phyloP scores from a whole-genome alignment of 2,888 invertebrate genomes.

The Gisinianus flammeolus region DNA sequence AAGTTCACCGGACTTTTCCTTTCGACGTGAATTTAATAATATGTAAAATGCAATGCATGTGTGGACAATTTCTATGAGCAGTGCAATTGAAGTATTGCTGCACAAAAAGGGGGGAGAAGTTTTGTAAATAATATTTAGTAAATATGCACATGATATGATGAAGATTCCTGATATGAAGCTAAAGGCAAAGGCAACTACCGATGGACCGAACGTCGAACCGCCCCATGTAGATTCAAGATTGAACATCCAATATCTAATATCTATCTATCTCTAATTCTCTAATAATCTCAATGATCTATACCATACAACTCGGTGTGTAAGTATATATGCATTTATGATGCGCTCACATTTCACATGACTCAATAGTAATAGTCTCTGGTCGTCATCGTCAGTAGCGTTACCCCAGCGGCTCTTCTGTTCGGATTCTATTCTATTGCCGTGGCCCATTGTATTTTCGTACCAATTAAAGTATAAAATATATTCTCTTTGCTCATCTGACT shows the following conservation, averaged over 20 bases:
- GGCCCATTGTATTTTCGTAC: slow-evolving; percentile 22
- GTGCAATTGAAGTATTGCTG: too few relatives aligned
- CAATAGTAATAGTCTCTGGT: neutral
- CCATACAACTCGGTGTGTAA: neutral
- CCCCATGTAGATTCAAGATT: neutral
- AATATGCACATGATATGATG: too few relatives aligned
- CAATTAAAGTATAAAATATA: slow-evolving; percentile 35
- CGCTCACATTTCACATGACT: neutral
- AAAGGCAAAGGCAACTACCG: too few relatives aligned
- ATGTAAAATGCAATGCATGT: too few relatives aligned
- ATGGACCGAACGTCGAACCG: too few relatives aligned
- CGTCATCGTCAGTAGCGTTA: neutral
- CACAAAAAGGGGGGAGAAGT: too few relatives aligned
- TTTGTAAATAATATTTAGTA: too few relatives aligned
- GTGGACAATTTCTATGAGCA: too few relatives aligned
- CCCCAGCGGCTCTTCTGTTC: neutral
- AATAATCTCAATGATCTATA: neutral
- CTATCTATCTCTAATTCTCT: slow-evolving; percentile 3
- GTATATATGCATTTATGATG: neutral
- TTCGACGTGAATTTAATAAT: too few relatives aligned
- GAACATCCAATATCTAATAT: neutral
- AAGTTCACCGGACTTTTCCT: too few relatives aligned
- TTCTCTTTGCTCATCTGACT: slow-evolving; percentile 1
- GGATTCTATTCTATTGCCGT: neutral
- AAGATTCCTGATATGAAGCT: too few relatives aligned